These are phyloP conservation scores for Trichonephila clavipes DNA, from an alignment of 1,140 invertebrate genomes.

Conservation along the genomic window DNA sequence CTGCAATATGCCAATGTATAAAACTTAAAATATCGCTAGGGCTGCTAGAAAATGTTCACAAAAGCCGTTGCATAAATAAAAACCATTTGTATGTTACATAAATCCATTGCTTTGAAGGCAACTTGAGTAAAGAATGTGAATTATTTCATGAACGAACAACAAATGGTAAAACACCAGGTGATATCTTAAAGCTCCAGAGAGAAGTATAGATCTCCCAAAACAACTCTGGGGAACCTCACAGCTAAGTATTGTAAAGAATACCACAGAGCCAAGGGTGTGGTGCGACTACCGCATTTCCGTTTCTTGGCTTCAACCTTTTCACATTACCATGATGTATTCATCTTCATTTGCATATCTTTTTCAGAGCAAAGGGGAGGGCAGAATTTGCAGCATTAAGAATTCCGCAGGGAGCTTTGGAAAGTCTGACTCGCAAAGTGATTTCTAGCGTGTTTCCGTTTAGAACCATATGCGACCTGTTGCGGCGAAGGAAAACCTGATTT, in stretches of 20 bases:
- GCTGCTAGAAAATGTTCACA: not conserved
- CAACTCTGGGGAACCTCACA: not conserved
- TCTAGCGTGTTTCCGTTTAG: conserved; percentile 26
- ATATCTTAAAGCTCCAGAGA: not conserved
- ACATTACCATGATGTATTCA: conserved; percentile 38
- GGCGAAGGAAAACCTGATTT: not conserved
- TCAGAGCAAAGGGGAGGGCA: conserved; percentile 17
- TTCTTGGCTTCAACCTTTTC: not conserved
- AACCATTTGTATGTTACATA: not conserved
- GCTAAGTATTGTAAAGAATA: not conserved
- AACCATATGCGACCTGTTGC: conserved; percentile 51
- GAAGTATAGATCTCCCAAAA: not conserved
- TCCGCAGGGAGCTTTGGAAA: not conserved
- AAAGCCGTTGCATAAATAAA: too few relatives aligned
- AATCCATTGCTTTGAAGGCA: not conserved
- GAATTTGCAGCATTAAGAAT: conserved; percentile 39
- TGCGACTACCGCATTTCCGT: conserved; percentile 20
- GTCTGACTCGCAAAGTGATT: conserved; percentile 40
- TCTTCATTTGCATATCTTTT: conserved; percentile 49
- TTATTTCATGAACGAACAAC: not conserved
- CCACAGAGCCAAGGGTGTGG: not conserved
- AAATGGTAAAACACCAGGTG: not conserved
- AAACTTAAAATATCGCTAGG: not conserved
- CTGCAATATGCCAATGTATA: too few relatives aligned
- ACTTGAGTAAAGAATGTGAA: not conserved